Percentiles rank a stretch among this genome's conserved stretches.
Conservation (phyloP, 1,140 invertebrate species). For the Diachasma alloeum region DNA sequence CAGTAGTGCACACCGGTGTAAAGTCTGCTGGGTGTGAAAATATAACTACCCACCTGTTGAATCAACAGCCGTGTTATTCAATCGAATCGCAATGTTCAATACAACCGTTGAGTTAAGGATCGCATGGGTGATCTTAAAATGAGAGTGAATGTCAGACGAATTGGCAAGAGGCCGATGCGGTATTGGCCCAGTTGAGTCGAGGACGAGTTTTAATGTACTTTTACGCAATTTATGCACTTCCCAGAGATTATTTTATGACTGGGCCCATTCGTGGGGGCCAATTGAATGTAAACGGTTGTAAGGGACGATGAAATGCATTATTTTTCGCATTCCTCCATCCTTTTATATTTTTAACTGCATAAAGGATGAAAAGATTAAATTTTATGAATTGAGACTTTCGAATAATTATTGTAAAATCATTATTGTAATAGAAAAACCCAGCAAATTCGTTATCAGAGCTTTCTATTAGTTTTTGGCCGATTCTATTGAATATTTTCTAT, state of each 20-base stretch:
- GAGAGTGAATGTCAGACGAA: not conserved
- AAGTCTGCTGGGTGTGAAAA: slow-evolving; percentile 95
- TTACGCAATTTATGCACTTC: not conserved
- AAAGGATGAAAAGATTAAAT: too few relatives aligned
- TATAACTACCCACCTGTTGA: slow-evolving; percentile 82
- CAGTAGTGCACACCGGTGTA: slow-evolving; percentile 94
- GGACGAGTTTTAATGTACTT: not conserved
- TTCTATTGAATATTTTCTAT: too few relatives aligned
- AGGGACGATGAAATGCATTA: too few relatives aligned
- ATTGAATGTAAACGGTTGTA: not conserved
- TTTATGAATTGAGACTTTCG: too few relatives aligned
- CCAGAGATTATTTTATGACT: not conserved
- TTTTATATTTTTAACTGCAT: too few relatives aligned
- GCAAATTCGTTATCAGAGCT: too few relatives aligned
- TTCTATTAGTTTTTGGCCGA: too few relatives aligned
- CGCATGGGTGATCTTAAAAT: not conserved
- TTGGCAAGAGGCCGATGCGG: not conserved
- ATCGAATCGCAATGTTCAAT: not conserved
- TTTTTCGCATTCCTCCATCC: too few relatives aligned
- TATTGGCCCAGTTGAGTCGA: not conserved
- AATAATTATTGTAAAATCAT: too few relatives aligned
- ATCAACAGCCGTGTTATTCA: not conserved
- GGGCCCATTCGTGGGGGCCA: not conserved
- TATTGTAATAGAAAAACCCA: too few relatives aligned
- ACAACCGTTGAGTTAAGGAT: not conserved